Evolutionary conservation across 2,113 vertebrate species (phyloP).

Genomic region (Aplodontia rufa): DNA sequence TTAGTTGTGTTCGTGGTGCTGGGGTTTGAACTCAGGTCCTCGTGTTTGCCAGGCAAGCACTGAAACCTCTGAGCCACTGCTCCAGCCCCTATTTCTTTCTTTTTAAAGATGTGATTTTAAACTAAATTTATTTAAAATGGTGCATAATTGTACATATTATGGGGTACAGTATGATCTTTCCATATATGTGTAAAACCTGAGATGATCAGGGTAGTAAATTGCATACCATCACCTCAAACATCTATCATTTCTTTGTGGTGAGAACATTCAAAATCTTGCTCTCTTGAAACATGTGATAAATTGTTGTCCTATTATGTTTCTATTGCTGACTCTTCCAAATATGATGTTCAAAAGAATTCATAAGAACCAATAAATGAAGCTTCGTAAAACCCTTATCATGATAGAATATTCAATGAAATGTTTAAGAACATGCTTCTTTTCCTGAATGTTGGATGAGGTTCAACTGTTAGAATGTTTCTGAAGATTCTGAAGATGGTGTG

Average conservation of each 20-base stretch:
- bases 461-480: neutral
- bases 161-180: neutral
- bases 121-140: neutral
- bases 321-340: neutral
- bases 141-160: neutral
- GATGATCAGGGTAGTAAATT: neutral
- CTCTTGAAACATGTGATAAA: neutral
- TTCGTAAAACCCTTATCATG: neutral
- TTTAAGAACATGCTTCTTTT: neutral
- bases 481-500: neutral
- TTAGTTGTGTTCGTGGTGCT: no score
- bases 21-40: no score
- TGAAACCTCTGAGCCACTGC: no score
- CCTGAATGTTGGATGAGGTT: neutral
- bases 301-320: neutral
- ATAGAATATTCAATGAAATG: neutral
- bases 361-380: neutral
- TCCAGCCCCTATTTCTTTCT: no score
- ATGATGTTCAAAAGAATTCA: neutral
- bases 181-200: neutral
- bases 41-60: no score
- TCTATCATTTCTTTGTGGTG: neutral
- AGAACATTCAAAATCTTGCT: neutral
- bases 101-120: neutral
- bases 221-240: neutral